These are phyloP conservation scores for Tiliacea citrago DNA, from an alignment of 2,888 invertebrate genomes.

Conservation along the genomic window DNA sequence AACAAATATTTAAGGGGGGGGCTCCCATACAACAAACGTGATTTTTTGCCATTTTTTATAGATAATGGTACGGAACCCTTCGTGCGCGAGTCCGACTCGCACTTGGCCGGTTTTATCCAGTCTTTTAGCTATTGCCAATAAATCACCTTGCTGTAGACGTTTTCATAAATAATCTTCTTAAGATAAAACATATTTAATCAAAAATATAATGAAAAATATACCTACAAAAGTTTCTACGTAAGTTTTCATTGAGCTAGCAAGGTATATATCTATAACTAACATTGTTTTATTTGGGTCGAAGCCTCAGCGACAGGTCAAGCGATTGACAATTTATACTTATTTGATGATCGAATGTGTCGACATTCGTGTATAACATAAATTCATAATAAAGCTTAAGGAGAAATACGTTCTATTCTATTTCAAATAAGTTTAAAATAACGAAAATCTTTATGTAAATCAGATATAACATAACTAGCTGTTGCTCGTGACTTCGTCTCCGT, in stretches of 20 bases:
- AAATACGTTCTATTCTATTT: neutral
- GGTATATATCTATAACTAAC: slow-evolving; percentile 5
- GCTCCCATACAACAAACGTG: too few relatives aligned
- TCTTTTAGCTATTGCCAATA: slow-evolving; percentile 29
- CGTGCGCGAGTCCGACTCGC: too few relatives aligned
- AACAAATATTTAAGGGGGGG: too few relatives aligned
- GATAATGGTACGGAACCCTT: too few relatives aligned
- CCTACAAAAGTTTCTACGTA: slow-evolving; percentile 2
- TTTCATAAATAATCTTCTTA: slow-evolving; percentile 23
- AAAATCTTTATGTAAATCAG: neutral
- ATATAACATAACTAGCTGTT: neutral
- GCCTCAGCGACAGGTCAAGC: slow-evolving; percentile 37
- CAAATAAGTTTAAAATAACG: neutral
- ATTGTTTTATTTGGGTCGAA: slow-evolving; percentile 47
- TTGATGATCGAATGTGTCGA: slow-evolving; percentile 40
- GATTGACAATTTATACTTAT: slow-evolving; percentile 46
- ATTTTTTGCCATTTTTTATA: too few relatives aligned
- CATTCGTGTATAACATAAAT: too few relatives aligned
- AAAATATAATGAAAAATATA: neutral
- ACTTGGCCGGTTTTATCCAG: too few relatives aligned
- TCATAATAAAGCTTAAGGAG: slow-evolving; percentile 7
- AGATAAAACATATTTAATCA: neutral
- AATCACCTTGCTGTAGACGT: slow-evolving; percentile 14
- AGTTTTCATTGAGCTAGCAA: slow-evolving; percentile 1
- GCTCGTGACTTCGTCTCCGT: neutral